Conservation (phyloP, 2,113 vertebrate species). For the Nymphicus hollandicus region DNA sequence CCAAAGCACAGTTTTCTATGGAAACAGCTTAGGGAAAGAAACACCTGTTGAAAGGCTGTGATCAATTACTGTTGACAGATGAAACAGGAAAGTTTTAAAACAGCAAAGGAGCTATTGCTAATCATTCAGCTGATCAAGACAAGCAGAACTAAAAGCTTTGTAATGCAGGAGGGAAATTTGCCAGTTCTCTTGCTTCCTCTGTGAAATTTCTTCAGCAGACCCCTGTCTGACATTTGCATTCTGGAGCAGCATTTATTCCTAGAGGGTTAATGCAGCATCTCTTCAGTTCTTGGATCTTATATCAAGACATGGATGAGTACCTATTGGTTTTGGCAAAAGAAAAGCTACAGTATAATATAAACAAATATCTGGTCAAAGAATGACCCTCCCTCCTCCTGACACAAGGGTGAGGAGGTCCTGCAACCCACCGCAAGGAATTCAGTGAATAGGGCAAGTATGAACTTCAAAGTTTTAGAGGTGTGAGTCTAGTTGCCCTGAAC, state of each 20-base stretch:
- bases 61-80: background rate
- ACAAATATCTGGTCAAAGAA: background rate
- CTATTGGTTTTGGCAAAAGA: background rate
- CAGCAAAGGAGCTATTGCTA: background rate
- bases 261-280: background rate
- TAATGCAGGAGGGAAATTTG: background rate
- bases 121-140: background rate
- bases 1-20: background rate
- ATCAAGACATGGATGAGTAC: background rate
- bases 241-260: background rate
- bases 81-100: background rate
- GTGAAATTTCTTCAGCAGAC: background rate
- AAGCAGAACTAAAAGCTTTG: background rate
- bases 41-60: background rate
- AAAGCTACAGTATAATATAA: background rate
- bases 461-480: background rate
- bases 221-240: background rate
- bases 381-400: background rate
- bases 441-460: accelerated
- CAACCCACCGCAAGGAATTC: background rate
- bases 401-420: background rate
- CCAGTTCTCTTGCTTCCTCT: background rate
- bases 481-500: background rate
- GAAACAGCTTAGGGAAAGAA: background rate
- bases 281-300: background rate